phyloP scores from a whole-genome alignment of 2,888 invertebrate species.

The Habroteleia sp. region DNA sequence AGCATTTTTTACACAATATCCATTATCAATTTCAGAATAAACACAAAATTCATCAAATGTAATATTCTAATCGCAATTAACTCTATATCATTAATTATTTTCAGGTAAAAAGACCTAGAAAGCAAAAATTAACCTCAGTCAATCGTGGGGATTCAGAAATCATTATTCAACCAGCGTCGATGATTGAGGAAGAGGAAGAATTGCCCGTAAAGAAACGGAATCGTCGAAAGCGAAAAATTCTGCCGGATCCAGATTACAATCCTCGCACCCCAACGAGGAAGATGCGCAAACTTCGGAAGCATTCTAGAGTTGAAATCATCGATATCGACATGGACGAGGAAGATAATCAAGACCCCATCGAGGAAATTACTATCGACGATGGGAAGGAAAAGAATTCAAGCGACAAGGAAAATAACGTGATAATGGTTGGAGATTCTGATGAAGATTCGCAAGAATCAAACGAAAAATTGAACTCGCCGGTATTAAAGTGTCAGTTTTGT shows the following conservation, averaged over 20 bases:
- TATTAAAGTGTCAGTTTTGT: constrained; percentile 74
- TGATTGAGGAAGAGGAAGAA: constrained; percentile 70
- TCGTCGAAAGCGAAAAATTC: constrained; percentile 70
- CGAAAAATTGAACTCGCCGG: constrained; percentile 54
- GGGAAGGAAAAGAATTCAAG: constrained; percentile 78
- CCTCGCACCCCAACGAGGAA: constrained; percentile 66
- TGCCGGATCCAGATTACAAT: constrained; percentile 70
- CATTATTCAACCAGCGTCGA: constrained; percentile 77
- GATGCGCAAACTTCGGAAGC: constrained; percentile 65
- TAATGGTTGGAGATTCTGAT: constrained; percentile 78
- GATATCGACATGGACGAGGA: constrained; percentile 75
- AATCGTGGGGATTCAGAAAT: constrained; percentile 79
- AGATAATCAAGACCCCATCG: constrained; percentile 66
- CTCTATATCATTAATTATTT: neutral
- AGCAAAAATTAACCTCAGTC: constrained; percentile 77
- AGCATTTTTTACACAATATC: too few species aligned
- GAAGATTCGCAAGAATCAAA: constrained; percentile 67
- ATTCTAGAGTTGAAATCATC: constrained; percentile 74
- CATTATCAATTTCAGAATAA: too few species aligned
- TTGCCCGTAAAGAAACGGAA: constrained; percentile 69
- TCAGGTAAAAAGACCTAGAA: constrained; percentile 76
- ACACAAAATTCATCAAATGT: too few species aligned
- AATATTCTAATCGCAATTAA: too few species aligned
- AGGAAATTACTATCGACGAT: constrained; percentile 76
- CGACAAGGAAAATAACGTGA: constrained; percentile 79